A percentile compares a stretch with the other conserved stretches of the same genome.
Conservation (phyloP, 2,113 vertebrate genomes). For the Columbina picui region DNA sequence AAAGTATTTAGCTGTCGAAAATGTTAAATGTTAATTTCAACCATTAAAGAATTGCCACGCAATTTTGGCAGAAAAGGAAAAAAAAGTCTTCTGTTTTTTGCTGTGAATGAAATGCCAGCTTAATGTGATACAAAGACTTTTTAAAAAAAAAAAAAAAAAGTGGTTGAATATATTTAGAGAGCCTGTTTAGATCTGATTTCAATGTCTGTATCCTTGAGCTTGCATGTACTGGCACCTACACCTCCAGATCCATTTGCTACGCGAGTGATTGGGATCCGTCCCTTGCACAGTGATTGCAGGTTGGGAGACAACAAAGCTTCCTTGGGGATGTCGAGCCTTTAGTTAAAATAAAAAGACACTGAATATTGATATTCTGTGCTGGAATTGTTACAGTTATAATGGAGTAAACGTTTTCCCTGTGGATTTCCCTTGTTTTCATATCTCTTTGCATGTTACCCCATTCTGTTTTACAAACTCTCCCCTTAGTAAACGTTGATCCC, state of each 20-base stretch:
- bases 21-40: background rate
- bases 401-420: background rate
- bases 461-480: background rate
- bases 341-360: background rate
- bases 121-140: background rate
- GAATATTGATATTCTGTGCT: background rate
- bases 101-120: background rate
- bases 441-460: background rate
- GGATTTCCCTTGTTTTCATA: background rate
- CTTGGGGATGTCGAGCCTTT: background rate
- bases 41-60: background rate
- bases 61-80: background rate
- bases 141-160: background rate
- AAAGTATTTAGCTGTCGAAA: background rate
- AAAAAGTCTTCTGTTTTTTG: background rate
- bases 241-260: background rate
- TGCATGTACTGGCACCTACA: background rate
- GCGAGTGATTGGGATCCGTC: rapidly evolving
- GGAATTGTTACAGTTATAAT: background rate
- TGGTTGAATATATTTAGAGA: background rate
- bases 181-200: background rate
- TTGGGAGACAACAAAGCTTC: background rate
- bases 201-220: background rate
- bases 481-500: background rate
- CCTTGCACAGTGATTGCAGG: background rate